Conservation (phyloP, 1,140 invertebrate species). For the Vollenhovia emeryi region DNA sequence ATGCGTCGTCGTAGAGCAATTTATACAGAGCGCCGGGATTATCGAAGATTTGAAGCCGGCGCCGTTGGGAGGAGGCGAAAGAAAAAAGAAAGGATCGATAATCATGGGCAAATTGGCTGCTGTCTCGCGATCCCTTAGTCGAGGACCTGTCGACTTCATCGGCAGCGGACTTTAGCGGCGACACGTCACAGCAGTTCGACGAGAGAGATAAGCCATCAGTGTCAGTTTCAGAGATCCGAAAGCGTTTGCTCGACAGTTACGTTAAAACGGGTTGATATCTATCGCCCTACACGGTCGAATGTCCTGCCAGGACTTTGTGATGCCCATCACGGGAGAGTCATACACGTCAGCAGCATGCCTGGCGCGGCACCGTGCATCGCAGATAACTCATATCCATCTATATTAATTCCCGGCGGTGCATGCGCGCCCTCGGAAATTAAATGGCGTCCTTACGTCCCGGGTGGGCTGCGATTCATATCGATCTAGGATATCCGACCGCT, state of each 20-base stretch:
- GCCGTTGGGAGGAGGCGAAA: not conserved
- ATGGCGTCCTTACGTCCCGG: conserved; percentile 62
- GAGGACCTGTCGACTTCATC: conserved; percentile 32
- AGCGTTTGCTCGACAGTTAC: conserved; percentile 82
- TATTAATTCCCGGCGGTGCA: conserved; percentile 78
- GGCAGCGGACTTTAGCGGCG: conserved; percentile 37
- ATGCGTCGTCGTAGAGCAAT: not conserved
- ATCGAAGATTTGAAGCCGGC: conserved; percentile 22
- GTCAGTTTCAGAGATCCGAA: conserved; percentile 82
- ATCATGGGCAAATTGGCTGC: conserved; percentile 46
- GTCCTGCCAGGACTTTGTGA: conserved; percentile 80
- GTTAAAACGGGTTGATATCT: conserved; percentile 82
- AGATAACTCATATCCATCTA: conserved; percentile 82
- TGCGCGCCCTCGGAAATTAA: conserved; percentile 73
- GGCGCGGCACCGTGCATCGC: conserved; percentile 65
- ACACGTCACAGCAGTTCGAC: conserved; percentile 54
- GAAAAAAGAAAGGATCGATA: conserved; percentile 33
- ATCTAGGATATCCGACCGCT: conserved; percentile 54
- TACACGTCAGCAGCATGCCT: conserved; percentile 81
- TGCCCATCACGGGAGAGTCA: conserved; percentile 79
- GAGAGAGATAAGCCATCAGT: conserved; percentile 81
- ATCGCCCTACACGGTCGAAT: conserved; percentile 78
- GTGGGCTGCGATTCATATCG: conserved; percentile 64
- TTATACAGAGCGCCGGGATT: not conserved
- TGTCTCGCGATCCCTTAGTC: conserved; percentile 30